Evolutionary conservation across 1,140 invertebrate species (phyloP), one percentile per base, ranked within the genome.

Genomic region (Bacillus rossius): DNA sequence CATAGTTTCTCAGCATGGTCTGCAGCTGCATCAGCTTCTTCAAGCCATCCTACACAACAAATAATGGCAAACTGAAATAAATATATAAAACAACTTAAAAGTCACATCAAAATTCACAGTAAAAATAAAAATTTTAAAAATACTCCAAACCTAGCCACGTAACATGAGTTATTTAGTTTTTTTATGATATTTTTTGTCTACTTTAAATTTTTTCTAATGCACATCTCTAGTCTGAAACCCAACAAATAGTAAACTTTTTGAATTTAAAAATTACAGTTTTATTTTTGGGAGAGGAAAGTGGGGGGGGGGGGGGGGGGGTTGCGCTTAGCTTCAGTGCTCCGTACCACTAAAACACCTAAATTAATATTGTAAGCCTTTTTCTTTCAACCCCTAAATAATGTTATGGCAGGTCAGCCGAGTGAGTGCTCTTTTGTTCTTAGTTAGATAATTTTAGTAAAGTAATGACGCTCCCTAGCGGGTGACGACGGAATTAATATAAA

Each of bases 21-120:
- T 84, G 82, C 16, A 84, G 74, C 42, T 80, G 75, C 42, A 84
- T 70, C 59, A 85, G 67, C 68, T 80, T 79, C 49, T 77, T 75
- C 14, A 81, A 73, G 65, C 80, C 75, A 60, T 81, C 81, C 81
- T 83, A 40, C 61, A 72, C 51, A 56, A 55, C 55, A 23, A 61
- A 41, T 72, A 77, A 76, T 68, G 70, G 75, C 62, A 75, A 73
- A 68, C 75, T 73, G 56, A 77, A 76, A 52, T 76, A 73, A 67
- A 41, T 77, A 68, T 61, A 76, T 73, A 58, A 74, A 73, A 60
- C 74, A 77, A 61, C 16, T n/a, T 1, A 41, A 16, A 2, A 41
- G 14, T 14, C 16, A 41, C 14, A 41, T 1, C n/a, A n/a, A n/a
- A 41, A 41, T 1, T 1, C 16, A n/a, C 1, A 41, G 16, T n/a